phyloP scores from a whole-genome alignment of 2,797 vertebrate genomes.

The Gallinago nigripennis region DNA sequence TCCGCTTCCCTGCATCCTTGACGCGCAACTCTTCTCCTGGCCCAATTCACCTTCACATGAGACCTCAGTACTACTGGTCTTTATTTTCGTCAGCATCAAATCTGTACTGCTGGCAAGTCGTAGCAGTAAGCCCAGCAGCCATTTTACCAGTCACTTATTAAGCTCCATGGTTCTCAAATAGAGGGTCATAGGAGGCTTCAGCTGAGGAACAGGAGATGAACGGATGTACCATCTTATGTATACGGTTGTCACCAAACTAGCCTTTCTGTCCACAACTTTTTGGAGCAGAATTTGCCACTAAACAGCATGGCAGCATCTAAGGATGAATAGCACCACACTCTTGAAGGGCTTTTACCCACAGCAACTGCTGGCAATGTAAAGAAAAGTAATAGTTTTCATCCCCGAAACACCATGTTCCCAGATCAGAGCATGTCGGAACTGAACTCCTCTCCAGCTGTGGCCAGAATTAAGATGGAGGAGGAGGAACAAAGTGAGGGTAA shows the following conservation, averaged over 20 bases:
- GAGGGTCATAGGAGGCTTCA: neutral
- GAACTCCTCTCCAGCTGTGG: neutral
- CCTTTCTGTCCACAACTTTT: neutral
- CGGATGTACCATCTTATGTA: neutral
- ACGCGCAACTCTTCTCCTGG: neutral
- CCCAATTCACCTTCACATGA: fast-evolving
- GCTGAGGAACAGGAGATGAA: neutral
- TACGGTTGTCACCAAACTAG: neutral
- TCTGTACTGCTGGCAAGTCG: fast-evolving
- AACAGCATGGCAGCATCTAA: neutral
- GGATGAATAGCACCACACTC: neutral
- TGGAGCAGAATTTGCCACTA: neutral
- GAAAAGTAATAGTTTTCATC: neutral
- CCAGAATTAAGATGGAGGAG: neutral
- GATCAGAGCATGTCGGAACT: neutral
- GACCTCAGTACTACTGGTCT: neutral
- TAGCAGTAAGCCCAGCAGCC: neutral
- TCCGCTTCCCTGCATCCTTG: neutral
- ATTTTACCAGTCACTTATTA: neutral
- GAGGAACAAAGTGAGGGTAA: neutral
- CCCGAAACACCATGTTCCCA: neutral
- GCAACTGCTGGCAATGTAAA: neutral
- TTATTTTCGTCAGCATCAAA: neutral
- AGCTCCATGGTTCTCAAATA: neutral
- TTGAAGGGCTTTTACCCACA: neutral